A percentile compares a stretch with the other conserved stretches of the same genome.
These are phyloP conservation scores for Stenopsyche tienmushanensis DNA, from an alignment of 1,140 invertebrate species.

Conservation along the genomic window DNA sequence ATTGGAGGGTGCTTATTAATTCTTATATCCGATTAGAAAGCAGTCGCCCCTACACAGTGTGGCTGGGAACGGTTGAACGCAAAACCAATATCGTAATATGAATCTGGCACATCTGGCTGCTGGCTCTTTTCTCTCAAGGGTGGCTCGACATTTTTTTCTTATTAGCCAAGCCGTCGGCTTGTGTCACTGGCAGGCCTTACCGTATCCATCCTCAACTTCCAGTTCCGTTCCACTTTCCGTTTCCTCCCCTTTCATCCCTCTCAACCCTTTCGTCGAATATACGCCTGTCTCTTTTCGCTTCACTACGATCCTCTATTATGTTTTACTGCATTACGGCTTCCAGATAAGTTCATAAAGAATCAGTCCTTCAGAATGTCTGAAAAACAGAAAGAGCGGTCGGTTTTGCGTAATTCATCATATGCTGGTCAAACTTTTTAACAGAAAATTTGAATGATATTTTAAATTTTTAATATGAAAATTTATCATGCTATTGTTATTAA, in stretches of 20 bases:
- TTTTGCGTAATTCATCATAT: too few relatives aligned
- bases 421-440: too few relatives aligned
- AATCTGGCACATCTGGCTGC: conserved; percentile 3
- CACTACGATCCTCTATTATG: not conserved
- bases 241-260: not conserved
- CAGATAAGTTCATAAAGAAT: not conserved
- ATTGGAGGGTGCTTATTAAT: too few relatives aligned
- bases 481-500: too few relatives aligned
- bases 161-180: conserved; percentile 1
- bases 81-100: conserved; percentile 4
- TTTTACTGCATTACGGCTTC: not conserved
- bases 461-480: too few relatives aligned
- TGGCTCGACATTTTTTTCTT: conserved; percentile 1
- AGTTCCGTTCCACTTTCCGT: conserved; percentile 1
- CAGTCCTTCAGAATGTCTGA: too few relatives aligned
- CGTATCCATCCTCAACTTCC: conserved; percentile 12
- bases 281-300: not conserved
- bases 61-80: not conserved
- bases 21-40: too few relatives aligned
- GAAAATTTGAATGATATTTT: too few relatives aligned
- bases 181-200: not conserved
- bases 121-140: not conserved
- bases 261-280: not conserved
- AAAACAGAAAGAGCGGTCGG: too few relatives aligned
- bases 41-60: too few relatives aligned